A percentile compares a stretch with the other conserved stretches of the same genome.
Evolutionary conservation across 2,113 vertebrate genomes (phyloP).

Genomic region (Oreochromis spilurus): DNA sequence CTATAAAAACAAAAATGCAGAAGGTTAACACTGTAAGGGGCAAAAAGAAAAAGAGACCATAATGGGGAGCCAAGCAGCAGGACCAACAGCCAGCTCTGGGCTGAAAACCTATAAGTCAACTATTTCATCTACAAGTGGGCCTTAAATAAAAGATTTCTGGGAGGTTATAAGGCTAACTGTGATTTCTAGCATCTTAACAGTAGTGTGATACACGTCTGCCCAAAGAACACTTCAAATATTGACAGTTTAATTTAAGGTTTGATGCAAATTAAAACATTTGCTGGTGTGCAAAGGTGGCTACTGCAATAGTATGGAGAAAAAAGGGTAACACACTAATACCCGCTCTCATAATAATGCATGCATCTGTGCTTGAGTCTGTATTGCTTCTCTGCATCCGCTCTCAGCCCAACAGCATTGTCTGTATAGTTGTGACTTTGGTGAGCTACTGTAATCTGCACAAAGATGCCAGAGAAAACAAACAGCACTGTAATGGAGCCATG

Average conservation of each 20-base stretch:
- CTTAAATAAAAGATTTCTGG: background rate
- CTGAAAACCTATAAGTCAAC: accelerated
- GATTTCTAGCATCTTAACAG: background rate
- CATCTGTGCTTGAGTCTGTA: accelerated
- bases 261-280: background rate
- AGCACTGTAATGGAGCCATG: accelerated
- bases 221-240: background rate
- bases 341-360: background rate
- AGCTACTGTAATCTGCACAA: background rate
- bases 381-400: accelerated
- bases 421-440: accelerated
- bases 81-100: background rate
- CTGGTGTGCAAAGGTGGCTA: background rate
- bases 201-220: accelerated
- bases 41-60: background rate
- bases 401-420: background rate
- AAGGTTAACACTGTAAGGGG: conserved; percentile 24
- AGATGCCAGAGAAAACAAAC: background rate
- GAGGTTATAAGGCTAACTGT: background rate
- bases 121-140: too few relatives aligned
- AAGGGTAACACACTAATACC: background rate
- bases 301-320: background rate
- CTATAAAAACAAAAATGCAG: conserved; percentile 85
- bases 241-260: background rate
- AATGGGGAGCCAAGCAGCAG: background rate